A percentile compares a stretch with the other conserved stretches of the same genome.
phyloP scores from a whole-genome alignment of 2,113 vertebrate genomes.

The Indri indri region DNA sequence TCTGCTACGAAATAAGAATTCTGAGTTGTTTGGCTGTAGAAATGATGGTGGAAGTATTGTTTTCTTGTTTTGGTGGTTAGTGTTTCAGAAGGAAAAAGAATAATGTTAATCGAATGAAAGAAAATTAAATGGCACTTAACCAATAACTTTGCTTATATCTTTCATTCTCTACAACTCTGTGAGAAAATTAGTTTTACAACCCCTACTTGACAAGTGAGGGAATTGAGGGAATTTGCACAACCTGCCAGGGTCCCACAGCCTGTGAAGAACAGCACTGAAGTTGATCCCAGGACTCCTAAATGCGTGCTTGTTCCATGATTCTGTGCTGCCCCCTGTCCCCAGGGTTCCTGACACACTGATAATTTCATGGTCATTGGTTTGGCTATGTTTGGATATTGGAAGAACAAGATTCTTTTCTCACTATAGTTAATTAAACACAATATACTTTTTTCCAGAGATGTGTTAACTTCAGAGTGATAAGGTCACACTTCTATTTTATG shows the following conservation, averaged over 20 bases:
- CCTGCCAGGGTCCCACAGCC: fast-evolving
- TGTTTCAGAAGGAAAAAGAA: neutral
- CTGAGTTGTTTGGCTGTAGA: neutral
- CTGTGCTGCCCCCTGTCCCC: neutral
- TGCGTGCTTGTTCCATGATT: neutral
- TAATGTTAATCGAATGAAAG: neutral
- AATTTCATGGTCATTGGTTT: neutral
- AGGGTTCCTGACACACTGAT: neutral
- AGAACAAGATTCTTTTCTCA: neutral
- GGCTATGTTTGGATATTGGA: neutral
- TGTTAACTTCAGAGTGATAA: neutral
- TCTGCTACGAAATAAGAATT: neutral
- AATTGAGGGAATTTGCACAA: neutral
- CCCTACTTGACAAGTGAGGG: neutral
- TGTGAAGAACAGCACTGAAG: neutral
- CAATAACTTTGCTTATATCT: neutral
- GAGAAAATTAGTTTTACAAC: neutral
- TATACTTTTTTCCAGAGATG: neutral
- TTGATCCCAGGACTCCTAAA: neutral
- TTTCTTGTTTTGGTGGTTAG: neutral
- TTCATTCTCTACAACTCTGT: neutral
- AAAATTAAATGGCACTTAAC: neutral
- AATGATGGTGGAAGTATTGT: neutral
- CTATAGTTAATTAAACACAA: neutral
- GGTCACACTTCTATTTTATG: neutral